Percentiles rank a stretch among this genome's conserved stretches.
These are phyloP conservation scores for Hesperia comma DNA, from an alignment of 2,888 invertebrate species.

Conservation along the genomic window DNA sequence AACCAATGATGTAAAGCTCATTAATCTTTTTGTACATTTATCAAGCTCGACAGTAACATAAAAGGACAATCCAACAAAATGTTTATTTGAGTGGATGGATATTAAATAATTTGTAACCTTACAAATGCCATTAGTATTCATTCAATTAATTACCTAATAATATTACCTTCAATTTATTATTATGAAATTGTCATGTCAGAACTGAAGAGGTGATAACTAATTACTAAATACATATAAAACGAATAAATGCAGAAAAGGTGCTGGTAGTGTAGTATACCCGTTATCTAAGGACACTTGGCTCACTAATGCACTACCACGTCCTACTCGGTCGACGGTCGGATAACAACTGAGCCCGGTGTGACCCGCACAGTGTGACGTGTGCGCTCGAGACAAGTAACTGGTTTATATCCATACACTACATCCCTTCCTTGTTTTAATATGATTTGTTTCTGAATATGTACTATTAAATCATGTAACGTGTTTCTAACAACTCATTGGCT, in stretches of 20 bases:
- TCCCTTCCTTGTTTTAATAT: too few relatives aligned
- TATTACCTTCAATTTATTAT: not conserved
- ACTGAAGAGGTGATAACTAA: not conserved
- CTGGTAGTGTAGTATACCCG: too few relatives aligned
- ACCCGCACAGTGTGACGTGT: too few relatives aligned
- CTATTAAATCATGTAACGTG: too few relatives aligned
- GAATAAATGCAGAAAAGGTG: not conserved
- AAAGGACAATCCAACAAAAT: constrained; percentile 22
- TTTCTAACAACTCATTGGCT: too few relatives aligned
- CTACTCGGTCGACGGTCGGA: too few relatives aligned
- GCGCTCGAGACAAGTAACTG: too few relatives aligned
- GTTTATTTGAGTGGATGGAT: constrained; percentile 12
- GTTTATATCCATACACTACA: too few relatives aligned
- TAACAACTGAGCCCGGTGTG: too few relatives aligned
- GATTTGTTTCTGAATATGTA: too few relatives aligned
- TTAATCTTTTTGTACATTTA: constrained; percentile 27
- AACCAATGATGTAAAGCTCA: not conserved
- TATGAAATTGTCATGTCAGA: not conserved
- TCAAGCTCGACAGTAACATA: constrained; percentile 15
- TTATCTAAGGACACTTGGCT: too few relatives aligned
- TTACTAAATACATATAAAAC: not conserved
- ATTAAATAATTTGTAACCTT: constrained; percentile 20
- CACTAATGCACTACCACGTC: too few relatives aligned
- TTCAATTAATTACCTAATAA: not conserved
- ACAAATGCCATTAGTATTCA: constrained; percentile 4